phyloP scores from a whole-genome alignment of 1,140 invertebrate genomes.

The Leucophenga varia region DNA sequence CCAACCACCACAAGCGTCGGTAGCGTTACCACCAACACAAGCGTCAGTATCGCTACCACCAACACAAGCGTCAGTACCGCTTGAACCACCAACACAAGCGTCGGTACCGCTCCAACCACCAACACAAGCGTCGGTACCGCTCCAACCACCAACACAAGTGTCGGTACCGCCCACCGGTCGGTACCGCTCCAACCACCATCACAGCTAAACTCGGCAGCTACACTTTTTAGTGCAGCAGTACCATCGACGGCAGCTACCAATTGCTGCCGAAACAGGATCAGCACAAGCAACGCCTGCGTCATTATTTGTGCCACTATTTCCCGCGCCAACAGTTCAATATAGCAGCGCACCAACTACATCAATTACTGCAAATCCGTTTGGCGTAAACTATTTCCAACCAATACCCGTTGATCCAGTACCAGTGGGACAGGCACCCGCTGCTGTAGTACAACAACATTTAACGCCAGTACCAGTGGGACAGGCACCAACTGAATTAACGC shows the following conservation, averaged over 20 bases:
- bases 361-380: no score
- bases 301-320: no score
- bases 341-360: no score
- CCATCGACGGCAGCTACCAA: constrained; percentile 25
- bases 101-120: constrained; percentile 6
- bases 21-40: constrained; percentile 2
- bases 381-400: no score
- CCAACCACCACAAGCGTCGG: constrained; percentile 2
- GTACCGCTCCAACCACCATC: no score
- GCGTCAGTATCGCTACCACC: constrained; percentile 7
- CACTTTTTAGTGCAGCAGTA: no score
- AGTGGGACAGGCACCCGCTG: no score
- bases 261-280: no score
- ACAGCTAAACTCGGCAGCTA: no score
- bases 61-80: neutral
- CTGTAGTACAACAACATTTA: no score
- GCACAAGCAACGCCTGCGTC: constrained; percentile 3
- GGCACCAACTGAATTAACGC: neutral
- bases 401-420: no score
- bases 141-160: constrained; percentile 25
- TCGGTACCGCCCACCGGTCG: constrained; percentile 9
- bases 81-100: constrained; percentile 4
- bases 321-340: constrained; percentile 1
- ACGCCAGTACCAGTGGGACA: no score
- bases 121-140: constrained; percentile 7